phyloP scores from a whole-genome alignment of 30 jellyfish, hydroid and myxozoan species.

The Rhopilema esculentum region DNA sequence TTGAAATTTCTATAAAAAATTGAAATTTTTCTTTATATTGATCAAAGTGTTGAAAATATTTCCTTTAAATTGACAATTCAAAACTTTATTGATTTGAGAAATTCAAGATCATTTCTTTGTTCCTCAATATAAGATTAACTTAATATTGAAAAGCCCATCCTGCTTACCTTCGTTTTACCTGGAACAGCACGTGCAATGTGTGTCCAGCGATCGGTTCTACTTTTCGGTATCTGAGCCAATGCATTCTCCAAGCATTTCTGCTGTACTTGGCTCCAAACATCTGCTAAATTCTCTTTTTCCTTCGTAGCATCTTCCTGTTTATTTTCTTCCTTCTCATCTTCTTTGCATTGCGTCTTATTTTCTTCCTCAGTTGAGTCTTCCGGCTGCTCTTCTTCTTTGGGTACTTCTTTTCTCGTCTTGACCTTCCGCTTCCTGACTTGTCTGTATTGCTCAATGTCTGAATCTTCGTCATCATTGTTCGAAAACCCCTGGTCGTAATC shows the following conservation, averaged over 20 bases:
- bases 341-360: not conserved
- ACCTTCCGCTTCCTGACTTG: slow-evolving; percentile 80
- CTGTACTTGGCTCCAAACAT: slow-evolving; percentile 93
- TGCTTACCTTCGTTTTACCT: slow-evolving; percentile 92
- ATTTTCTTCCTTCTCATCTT: slow-evolving; percentile 11
- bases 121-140: too few relatives aligned
- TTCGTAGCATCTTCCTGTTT: slow-evolving; percentile 14
- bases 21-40: too few relatives aligned
- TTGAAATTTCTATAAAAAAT: too few relatives aligned
- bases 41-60: too few relatives aligned
- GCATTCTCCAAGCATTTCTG: slow-evolving; percentile 98
- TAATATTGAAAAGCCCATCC: too few relatives aligned
- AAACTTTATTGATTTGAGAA: too few relatives aligned
- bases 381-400: slow-evolving; percentile 6
- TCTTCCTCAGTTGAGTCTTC: slow-evolving; percentile 3
- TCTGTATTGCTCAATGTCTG: slow-evolving; percentile 70
- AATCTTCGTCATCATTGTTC: slow-evolving; percentile 67
- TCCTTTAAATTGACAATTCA: too few relatives aligned
- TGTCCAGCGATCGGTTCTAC: slow-evolving; percentile 91
- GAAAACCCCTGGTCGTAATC: slow-evolving; percentile 93
- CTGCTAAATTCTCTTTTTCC: slow-evolving; percentile 62
- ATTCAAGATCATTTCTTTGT: too few relatives aligned
- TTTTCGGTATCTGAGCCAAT: slow-evolving; percentile 87
- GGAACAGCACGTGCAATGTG: slow-evolving; percentile 99
- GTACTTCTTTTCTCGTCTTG: slow-evolving; percentile 75